Evolutionary conservation across 2,797 vertebrate genomes (phyloP).

Genomic region (Cyprinella venusta): DNA sequence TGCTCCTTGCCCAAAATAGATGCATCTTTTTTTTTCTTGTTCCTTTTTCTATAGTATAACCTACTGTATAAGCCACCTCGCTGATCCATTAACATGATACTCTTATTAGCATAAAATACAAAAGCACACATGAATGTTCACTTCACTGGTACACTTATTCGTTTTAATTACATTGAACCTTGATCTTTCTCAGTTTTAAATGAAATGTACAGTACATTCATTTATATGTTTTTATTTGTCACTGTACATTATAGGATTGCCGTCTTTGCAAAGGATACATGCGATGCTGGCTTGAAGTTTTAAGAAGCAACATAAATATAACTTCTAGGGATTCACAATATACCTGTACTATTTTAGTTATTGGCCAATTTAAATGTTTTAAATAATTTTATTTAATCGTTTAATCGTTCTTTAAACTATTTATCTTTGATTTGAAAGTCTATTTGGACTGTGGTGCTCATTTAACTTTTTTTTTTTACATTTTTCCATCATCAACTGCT

Average conservation of each 20-base stretch:
- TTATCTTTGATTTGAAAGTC: background rate
- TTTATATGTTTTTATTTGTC: background rate
- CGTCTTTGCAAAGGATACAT: background rate
- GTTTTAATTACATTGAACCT: background rate
- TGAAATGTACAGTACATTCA: background rate
- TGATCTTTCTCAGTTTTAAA: background rate
- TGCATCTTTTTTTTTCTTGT: background rate
- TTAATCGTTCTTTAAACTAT: background rate
- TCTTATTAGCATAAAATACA: background rate
- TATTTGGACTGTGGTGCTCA: background rate
- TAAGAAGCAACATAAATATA: background rate
- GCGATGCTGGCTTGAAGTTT: background rate
- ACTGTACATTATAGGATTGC: background rate
- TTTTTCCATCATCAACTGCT: background rate
- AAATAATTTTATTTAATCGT: background rate
- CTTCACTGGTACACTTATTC: no score
- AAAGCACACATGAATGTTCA: background rate
- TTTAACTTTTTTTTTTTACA: background rate
- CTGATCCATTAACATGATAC: no score
- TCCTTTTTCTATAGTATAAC: background rate
- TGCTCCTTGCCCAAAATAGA: slow-evolving; percentile 9
- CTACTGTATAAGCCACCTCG: background rate
- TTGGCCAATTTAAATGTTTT: background rate
- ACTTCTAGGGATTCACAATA: background rate
- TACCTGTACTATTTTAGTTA: background rate